Evolutionary conservation across 2,113 vertebrate genomes (phyloP).

Genomic region (Antigone vipio): DNA sequence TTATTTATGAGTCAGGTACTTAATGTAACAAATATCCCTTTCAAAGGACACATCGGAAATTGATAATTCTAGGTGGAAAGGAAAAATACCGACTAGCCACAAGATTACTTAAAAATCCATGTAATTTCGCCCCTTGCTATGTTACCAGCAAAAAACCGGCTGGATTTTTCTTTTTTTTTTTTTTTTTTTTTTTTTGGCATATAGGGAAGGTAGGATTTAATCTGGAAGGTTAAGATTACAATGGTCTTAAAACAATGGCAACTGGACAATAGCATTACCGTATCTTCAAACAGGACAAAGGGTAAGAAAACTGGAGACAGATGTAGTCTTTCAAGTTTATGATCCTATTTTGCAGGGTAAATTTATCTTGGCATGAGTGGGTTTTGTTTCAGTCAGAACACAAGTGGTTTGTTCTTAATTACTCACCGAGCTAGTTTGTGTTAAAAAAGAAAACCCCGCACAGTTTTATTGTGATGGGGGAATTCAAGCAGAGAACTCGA

Average conservation of each 20-base stretch:
- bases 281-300: constrained; percentile 53
- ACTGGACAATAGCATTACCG: constrained; percentile 37
- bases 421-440: constrained; percentile 3
- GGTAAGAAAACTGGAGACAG: constrained; percentile 59
- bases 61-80: constrained; percentile 42
- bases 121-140: neutral
- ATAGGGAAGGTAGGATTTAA: neutral
- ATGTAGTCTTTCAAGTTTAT: constrained; percentile 68
- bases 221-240: constrained; percentile 6
- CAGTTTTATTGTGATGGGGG: constrained; percentile 30
- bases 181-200: neutral
- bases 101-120: neutral
- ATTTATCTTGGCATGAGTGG: constrained; percentile 68
- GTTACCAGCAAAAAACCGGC: neutral
- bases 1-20: constrained; percentile 64
- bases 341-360: constrained; percentile 57
- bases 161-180: neutral
- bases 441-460: constrained; percentile 10
- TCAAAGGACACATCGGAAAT: constrained; percentile 30
- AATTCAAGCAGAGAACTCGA: constrained; percentile 4
- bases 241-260: constrained; percentile 34
- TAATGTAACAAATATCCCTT: constrained; percentile 58
- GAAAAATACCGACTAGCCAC: neutral
- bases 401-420: constrained; percentile 63
- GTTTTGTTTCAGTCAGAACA: constrained; percentile 61